A percentile compares a stretch with the other conserved stretches of the same genome.
Evolutionary conservation across 2,888 invertebrate genomes (phyloP).

Genomic region (Disparrhopalites patrizii): DNA sequence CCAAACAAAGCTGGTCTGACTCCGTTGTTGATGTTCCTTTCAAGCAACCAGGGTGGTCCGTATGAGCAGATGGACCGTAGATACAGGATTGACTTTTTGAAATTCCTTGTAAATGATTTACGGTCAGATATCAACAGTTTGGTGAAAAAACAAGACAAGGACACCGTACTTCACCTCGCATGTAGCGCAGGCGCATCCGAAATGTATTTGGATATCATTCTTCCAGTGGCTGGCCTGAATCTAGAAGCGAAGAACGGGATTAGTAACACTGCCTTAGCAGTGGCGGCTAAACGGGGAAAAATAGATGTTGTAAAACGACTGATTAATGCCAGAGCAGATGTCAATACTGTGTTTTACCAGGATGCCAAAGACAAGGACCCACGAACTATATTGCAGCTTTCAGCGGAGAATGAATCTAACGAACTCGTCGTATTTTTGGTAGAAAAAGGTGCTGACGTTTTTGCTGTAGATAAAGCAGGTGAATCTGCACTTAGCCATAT

Average conservation of each 20-base stretch:
- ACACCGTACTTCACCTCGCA: constrained; percentile 31
- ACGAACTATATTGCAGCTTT: neutral
- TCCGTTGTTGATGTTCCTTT: constrained; percentile 14
- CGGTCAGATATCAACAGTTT: constrained; percentile 32
- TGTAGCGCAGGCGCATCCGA: neutral
- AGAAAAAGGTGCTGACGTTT: constrained; percentile 35
- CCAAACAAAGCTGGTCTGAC: constrained; percentile 12
- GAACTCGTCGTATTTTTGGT: constrained; percentile 36
- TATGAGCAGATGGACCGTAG: neutral
- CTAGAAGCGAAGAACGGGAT: constrained; percentile 33
- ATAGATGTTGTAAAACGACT: constrained; percentile 26
- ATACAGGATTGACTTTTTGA: neutral
- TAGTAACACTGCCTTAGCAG: constrained; percentile 50
- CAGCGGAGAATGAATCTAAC: constrained; percentile 4
- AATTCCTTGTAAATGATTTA: constrained; percentile 33
- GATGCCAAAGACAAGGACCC: neutral
- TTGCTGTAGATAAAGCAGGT: constrained; percentile 31
- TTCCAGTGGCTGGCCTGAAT: constrained; percentile 28
- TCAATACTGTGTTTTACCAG: constrained; percentile 29
- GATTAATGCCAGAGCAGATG: constrained; percentile 43
- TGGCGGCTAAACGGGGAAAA: constrained; percentile 48
- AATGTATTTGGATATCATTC: constrained; percentile 10
- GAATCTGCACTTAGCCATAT: constrained; percentile 41
- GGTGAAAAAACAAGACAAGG: constrained; percentile 10
- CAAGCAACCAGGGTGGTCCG: neutral